Evolutionary conservation across 2,113 vertebrate genomes (phyloP).

Genomic region (Herpetotheres cachinnans): DNA sequence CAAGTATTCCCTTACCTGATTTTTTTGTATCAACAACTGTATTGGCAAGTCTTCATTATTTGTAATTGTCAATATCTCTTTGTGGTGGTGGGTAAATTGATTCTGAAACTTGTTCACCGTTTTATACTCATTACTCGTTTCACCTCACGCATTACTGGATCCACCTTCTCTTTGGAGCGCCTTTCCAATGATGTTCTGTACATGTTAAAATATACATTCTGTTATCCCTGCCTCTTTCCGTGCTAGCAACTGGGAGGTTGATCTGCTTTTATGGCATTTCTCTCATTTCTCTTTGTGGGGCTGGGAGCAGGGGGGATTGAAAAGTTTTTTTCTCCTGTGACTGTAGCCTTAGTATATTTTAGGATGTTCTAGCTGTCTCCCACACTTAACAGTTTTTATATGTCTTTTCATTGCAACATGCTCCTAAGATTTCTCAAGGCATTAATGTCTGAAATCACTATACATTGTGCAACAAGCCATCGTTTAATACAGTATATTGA

Average conservation of each 20-base stretch:
- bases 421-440: not conserved
- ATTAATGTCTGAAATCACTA: not conserved
- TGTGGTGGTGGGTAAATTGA: slow-evolving; percentile 23
- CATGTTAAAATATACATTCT: not conserved
- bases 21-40: slow-evolving; percentile 49
- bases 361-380: not conserved
- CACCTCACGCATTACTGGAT: not conserved
- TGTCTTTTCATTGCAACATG: not conserved
- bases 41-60: slow-evolving; percentile 55
- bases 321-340: not conserved
- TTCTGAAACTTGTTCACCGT: not conserved
- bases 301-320: not conserved
- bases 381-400: not conserved
- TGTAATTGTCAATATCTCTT: slow-evolving; percentile 39
- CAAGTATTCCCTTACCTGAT: slow-evolving; percentile 56
- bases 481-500: not conserved
- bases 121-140: not conserved
- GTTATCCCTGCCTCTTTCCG: not conserved
- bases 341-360: not conserved
- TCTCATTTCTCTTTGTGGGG: not conserved
- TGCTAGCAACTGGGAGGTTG: not conserved
- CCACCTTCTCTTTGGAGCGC: not conserved
- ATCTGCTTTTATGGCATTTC: not conserved
- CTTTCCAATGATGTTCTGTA: not conserved
- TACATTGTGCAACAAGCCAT: not conserved